phyloP scores from a whole-genome alignment of 1,140 invertebrate genomes.

The Eufriesea mexicana region DNA sequence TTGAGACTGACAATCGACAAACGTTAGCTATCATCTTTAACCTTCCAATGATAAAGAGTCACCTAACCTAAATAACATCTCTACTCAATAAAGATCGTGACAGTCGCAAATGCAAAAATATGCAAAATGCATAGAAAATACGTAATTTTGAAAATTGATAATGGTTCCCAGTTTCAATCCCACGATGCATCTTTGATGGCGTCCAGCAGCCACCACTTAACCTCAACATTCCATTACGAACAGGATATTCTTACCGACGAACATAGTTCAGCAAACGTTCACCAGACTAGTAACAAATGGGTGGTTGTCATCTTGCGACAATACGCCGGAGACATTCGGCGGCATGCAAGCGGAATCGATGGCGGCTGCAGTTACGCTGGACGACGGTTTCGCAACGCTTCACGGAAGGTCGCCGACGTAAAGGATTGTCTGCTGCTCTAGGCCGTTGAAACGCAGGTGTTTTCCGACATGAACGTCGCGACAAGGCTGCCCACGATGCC shows the following conservation, averaged over 20 bases:
- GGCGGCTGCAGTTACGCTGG: conserved; percentile 9
- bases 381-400: conserved; percentile 39
- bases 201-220: background rate
- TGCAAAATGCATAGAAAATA: too few relatives aligned
- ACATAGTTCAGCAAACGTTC: background rate
- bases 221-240: background rate
- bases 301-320: background rate
- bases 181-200: background rate
- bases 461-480: conserved; percentile 48
- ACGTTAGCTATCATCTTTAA: too few relatives aligned
- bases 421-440: conserved; percentile 55
- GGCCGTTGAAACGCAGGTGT: conserved; percentile 56
- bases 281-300: background rate
- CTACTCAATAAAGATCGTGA: too few relatives aligned
- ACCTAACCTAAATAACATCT: too few relatives aligned
- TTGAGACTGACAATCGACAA: too few relatives aligned
- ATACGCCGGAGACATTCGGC: background rate
- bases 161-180: background rate
- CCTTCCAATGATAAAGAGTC: too few relatives aligned
- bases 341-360: background rate
- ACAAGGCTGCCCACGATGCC: conserved; percentile 45
- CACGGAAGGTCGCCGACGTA: conserved; percentile 55
- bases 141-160: too few relatives aligned
- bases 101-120: too few relatives aligned
- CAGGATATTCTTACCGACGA: background rate